phyloP scores from a whole-genome alignment of 35 echinoderm and acorn worm genomes.

The Patiria miniata region DNA sequence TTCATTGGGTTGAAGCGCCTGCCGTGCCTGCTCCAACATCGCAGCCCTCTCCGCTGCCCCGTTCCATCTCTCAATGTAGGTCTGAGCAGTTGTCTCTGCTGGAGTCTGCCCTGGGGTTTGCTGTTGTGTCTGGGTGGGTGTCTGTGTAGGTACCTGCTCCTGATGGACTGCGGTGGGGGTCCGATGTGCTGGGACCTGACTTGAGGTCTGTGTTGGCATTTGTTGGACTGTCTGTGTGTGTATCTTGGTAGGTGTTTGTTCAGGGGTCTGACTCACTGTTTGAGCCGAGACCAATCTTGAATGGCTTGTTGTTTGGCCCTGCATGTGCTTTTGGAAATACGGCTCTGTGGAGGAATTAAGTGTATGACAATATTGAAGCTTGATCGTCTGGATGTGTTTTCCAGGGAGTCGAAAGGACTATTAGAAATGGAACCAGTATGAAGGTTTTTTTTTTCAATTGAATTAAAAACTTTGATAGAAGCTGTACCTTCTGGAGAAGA shows the following conservation, averaged over 20 bases:
- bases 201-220: background rate
- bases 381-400: too few species aligned
- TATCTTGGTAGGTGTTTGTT: background rate
- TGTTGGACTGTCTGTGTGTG: background rate
- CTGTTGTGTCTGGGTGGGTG: background rate
- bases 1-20: conserved; percentile 25
- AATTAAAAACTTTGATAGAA: background rate
- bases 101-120: background rate
- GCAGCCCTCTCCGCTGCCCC: background rate
- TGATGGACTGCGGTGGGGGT: background rate
- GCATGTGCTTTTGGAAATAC: background rate
- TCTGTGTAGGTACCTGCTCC: background rate
- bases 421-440: too few species aligned
- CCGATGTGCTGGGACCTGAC: background rate
- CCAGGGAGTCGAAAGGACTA: too few species aligned
- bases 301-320: background rate
- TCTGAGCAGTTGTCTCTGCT: background rate
- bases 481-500: background rate
- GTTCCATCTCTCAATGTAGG: background rate
- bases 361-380: too few species aligned
- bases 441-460: background rate
- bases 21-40: background rate
- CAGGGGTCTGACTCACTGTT: background rate
- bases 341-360: background rate
- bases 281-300: background rate